phyloP scores from a whole-genome alignment of 2,797 vertebrate genomes.

The Babyrousa celebensis region DNA sequence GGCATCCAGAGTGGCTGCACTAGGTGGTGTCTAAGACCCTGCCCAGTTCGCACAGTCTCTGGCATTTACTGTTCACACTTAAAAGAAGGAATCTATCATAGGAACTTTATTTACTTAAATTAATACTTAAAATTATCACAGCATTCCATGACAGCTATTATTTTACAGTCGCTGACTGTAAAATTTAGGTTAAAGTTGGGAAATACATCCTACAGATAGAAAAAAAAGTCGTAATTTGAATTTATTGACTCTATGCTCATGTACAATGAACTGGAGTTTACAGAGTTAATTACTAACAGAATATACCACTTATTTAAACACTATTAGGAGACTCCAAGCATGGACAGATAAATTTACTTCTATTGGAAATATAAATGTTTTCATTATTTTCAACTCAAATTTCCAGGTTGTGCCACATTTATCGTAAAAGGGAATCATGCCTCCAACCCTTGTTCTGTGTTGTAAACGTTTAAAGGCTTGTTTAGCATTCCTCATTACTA shows the following conservation, averaged over 20 bases:
- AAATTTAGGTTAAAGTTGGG: constrained; percentile 28
- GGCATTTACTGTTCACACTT: background rate
- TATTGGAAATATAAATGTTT: constrained; percentile 54
- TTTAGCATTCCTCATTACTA: background rate
- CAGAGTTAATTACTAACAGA: constrained; percentile 59
- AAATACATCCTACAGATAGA: background rate
- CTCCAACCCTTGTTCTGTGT: background rate
- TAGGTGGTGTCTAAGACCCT: background rate
- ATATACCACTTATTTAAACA: constrained; percentile 24
- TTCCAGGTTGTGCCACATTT: background rate
- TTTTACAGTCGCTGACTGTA: background rate
- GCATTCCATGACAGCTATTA: background rate
- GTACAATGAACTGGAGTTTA: background rate
- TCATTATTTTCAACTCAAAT: constrained; percentile 24
- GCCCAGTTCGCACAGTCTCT: background rate
- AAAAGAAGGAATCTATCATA: background rate
- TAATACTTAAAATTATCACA: constrained; percentile 25
- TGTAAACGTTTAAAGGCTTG: constrained; percentile 2
- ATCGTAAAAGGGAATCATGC: background rate
- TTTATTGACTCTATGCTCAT: constrained; percentile 17
- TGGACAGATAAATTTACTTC: background rate
- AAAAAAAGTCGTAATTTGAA: constrained; percentile 13
- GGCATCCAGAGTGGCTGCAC: background rate
- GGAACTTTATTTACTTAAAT: background rate
- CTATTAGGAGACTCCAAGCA: background rate